Conservation (phyloP, 2,797 vertebrate genomes). For the Hippopotamyrus pictus region DNA sequence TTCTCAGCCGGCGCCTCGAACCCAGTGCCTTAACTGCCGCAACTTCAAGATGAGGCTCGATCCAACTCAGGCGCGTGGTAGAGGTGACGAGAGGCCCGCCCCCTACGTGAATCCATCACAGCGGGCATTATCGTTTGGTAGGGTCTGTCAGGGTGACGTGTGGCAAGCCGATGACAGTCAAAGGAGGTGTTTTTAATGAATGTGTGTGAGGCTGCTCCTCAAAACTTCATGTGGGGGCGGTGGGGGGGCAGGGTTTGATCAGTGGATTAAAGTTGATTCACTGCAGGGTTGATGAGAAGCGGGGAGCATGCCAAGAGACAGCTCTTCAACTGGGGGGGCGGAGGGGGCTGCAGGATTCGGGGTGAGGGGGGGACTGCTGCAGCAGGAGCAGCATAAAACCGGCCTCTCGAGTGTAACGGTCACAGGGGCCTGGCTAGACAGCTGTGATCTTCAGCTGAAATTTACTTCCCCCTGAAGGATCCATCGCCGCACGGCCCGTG, state of each 20-base stretch:
- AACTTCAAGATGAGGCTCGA: background rate
- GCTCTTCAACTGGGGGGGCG: too few species aligned
- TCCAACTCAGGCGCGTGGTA: too few species aligned
- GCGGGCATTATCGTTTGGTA: background rate
- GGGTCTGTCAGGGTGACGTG: slow-evolving; percentile 20
- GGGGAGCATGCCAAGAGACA: slow-evolving; percentile 56
- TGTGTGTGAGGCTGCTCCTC: background rate
- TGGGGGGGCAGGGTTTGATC: slow-evolving; percentile 32
- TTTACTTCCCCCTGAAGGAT: slow-evolving; percentile 47
- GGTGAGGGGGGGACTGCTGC: slow-evolving; percentile 29
- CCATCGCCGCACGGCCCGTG: slow-evolving; percentile 24
- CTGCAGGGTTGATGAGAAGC: slow-evolving; percentile 66
- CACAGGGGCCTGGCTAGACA: slow-evolving; percentile 56
- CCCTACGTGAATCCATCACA: background rate
- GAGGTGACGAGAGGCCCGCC: background rate
- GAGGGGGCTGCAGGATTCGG: slow-evolving; percentile 24
- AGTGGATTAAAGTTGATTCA: slow-evolving; percentile 71
- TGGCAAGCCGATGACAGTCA: background rate
- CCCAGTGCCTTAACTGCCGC: background rate
- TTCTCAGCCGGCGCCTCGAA: background rate
- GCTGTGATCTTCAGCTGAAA: slow-evolving; percentile 45
- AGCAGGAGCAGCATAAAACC: slow-evolving; percentile 62
- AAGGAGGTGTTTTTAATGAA: background rate
- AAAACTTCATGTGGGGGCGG: slow-evolving; percentile 25
- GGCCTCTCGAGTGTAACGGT: slow-evolving; percentile 60